Conservation (phyloP, 2,888 invertebrate species). For the Alloscopus bannaensis region DNA sequence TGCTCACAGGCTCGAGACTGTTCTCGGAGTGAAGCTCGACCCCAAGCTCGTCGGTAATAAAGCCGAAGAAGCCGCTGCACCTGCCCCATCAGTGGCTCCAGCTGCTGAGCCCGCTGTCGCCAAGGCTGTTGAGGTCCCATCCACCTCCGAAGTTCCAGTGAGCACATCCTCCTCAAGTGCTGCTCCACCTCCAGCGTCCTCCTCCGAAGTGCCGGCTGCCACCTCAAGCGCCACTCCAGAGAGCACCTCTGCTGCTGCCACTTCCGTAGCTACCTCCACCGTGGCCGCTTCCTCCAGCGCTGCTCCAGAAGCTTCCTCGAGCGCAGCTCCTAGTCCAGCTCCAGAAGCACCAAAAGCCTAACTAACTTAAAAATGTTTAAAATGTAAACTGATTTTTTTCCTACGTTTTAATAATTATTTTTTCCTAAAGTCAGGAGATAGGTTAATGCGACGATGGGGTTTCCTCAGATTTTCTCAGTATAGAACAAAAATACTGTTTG, state of each 20-base stretch:
- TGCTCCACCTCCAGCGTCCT: neutral
- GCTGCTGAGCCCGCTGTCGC: neutral
- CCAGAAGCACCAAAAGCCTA: neutral
- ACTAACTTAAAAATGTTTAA: neutral
- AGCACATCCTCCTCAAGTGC: neutral
- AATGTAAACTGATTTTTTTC: no score
- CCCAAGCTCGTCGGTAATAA: constrained; percentile 59
- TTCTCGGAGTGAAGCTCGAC: constrained; percentile 69
- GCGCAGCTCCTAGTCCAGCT: neutral
- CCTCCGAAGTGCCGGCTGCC: neutral
- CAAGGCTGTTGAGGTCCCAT: neutral
- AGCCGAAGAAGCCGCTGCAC: constrained; percentile 18
- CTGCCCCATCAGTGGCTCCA: neutral
- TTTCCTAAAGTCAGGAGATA: no score
- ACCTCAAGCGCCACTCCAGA: neutral
- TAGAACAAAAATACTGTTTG: no score
- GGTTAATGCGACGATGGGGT: no score
- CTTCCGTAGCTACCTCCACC: neutral
- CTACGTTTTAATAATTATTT: no score
- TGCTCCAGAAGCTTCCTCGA: neutral
- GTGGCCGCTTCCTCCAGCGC: neutral
- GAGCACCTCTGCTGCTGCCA: neutral
- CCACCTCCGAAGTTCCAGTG: neutral
- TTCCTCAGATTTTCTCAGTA: no score
- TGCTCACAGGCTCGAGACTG: constrained; percentile 65